Conservation (phyloP, 2,113 vertebrate species). For the Butorides virescens region DNA sequence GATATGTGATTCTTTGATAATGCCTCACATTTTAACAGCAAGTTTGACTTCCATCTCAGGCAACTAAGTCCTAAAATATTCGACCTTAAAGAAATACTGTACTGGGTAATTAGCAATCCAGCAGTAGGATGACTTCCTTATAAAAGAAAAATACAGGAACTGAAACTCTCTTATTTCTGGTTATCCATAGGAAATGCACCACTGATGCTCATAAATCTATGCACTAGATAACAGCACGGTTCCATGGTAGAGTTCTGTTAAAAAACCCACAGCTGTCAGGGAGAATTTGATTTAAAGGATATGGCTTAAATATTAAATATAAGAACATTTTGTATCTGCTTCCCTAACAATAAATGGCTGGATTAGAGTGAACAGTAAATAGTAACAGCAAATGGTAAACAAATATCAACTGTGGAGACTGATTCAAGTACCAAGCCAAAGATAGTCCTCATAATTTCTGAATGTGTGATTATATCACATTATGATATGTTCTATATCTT, state of each 20-base stretch:
- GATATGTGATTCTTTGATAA: neutral
- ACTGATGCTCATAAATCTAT: neutral
- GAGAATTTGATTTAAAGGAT: neutral
- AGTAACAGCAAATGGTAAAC: neutral
- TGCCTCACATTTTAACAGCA: neutral
- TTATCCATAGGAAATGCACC: neutral
- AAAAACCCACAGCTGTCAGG: neutral
- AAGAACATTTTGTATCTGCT: neutral
- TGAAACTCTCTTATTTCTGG: neutral
- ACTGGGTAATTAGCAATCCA: neutral
- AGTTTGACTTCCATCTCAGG: neutral
- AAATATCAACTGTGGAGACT: neutral
- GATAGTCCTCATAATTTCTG: neutral
- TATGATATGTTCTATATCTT: neutral
- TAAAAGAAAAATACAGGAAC: neutral
- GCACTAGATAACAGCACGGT: neutral
- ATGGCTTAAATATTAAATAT: neutral
- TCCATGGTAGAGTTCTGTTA: neutral
- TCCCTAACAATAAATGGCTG: neutral
- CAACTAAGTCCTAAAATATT: neutral
- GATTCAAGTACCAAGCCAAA: neutral
- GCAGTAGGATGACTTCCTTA: neutral
- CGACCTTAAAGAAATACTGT: neutral
- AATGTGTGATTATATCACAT: neutral
- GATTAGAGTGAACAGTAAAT: neutral